Evolutionary conservation across 30 jellyfish, hydroid and myxozoan genomes (phyloP), one percentile per base, ranked within the genome.

Genomic region (Turritopsis rubra): DNA sequence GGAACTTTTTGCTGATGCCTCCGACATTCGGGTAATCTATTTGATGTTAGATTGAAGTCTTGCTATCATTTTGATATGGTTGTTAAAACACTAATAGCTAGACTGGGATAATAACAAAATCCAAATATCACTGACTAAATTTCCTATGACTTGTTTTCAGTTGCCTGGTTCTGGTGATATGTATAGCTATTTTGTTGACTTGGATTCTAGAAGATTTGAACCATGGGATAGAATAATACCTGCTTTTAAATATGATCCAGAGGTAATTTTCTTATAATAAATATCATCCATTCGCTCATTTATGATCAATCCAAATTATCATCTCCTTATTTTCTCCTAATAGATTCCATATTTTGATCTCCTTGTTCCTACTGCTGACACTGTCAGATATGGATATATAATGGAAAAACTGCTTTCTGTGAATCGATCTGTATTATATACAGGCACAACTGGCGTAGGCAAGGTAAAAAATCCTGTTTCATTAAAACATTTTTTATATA

Each of bases 371-470:
- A 91, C 97, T 16, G 91, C 87, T 0, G 97, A 91, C 74, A 91
- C 97, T 1, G 96, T 91, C 20, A 94, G 97, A 1, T 91, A 54
- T 87, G 96, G 97, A 16, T 91, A 85, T 28, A 83, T 91, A 25
- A 86, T 91, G 96, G 97, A 91, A 83, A 91, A 91, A 52, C 91
- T 91, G 25, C 84, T 91, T 18, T 79, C 97, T 17, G 89, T 88
- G 22, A 87, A 87, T 29, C 81, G 85, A 21, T 86, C 97, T 1
- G 96, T 91, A 16, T 85, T 91, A 17, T 91, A 65, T 52, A 91
- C 97, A 21, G 97, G 97, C 77, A 91, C 94, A 25, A 91, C 97
- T 75, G 97, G 97, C 0, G 97, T 91, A 18, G 97, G 97, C 23
- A 91, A 91, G 96, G 97, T 91, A 75, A n/a, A 41, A 41, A 3